Evolutionary conservation across 2,888 invertebrate genomes (phyloP), one percentile per base, ranked within the genome.

Genomic region (Drosophila mercatorum): DNA sequence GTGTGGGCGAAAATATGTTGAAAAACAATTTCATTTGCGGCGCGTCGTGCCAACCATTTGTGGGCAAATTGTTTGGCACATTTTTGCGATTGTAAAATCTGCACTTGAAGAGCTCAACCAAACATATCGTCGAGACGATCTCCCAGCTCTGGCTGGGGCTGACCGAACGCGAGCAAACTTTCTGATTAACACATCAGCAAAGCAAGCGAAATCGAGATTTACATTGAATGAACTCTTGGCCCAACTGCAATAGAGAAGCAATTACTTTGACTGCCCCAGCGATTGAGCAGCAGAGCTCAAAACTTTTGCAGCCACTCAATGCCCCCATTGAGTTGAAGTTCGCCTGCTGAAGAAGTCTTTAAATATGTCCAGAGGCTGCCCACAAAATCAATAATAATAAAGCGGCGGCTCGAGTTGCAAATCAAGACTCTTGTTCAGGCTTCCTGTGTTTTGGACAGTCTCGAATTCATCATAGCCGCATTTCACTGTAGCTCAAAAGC

Each of bases 1-100:
- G 51, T 53, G 58, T 46, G 43, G 47, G 47, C 41, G 36, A 59
- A 63, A 63, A 59, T 76, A 61, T 72, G 72, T 63, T 72, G 69
- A 52, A 62, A 73, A 78, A 76, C 69, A 76, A 76, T 69, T 73
- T 76, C 74, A 78, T 78, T 78, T 76, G 78, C 68, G 77, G 72
- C 72, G 72, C 68, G 65, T 56, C 64, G 51, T 57, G 65, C 68
- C 56, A 51, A 68, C 74, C 69, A 78, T 69, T 76, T 76, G 76
- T 51, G 76, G 78, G 61, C 36, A 64, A 38, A 53, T 61, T 65
- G 64, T 49, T 57, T 57, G 63, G 51, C 57, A 47, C 63, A 73
- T 61, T 64, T 55, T 64, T 72, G 73, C 22, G 61, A 61, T 49
- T 78, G 40, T 22, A 49, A 66, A 78, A 78, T 78, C 68, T 59